Percentiles rank a stretch among this genome's conserved stretches.
phyloP scores from a whole-genome alignment of 2,113 vertebrate genomes.

The Malurus alboscapulatus region DNA sequence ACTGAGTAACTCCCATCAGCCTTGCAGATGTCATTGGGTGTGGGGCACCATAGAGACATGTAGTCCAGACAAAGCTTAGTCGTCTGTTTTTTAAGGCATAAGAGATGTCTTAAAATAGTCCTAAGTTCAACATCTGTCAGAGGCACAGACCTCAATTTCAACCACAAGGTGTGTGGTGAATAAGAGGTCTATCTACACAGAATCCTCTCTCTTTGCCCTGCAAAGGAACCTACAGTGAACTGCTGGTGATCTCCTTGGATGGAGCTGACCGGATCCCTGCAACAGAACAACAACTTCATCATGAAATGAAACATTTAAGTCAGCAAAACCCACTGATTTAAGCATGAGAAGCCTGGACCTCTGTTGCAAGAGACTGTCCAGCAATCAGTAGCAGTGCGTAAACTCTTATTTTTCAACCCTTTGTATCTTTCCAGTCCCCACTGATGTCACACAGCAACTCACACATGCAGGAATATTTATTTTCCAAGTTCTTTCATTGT shows the following conservation, averaged over 20 bases:
- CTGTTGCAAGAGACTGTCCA: background rate
- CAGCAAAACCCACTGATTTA: background rate
- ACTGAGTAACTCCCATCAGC: background rate
- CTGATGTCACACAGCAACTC: background rate
- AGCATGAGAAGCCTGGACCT: background rate
- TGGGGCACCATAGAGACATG: background rate
- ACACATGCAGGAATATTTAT: background rate
- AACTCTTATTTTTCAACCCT: background rate
- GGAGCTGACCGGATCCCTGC: no score
- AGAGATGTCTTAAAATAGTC: background rate
- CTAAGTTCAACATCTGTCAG: background rate
- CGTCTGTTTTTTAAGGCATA: accelerated
- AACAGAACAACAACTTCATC: background rate
- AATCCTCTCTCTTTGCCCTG: background rate
- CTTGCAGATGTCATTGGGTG: background rate
- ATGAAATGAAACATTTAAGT: background rate
- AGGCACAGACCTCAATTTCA: background rate
- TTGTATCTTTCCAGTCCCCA: background rate
- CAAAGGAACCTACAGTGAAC: background rate
- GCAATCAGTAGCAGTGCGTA: background rate
- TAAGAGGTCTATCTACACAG: background rate
- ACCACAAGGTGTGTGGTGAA: accelerated
- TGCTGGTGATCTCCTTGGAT: background rate
- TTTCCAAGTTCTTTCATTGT: background rate
- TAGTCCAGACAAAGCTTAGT: accelerated